Evolutionary conservation across 2,888 invertebrate species (phyloP).

Genomic region (Clanis bilineata): DNA sequence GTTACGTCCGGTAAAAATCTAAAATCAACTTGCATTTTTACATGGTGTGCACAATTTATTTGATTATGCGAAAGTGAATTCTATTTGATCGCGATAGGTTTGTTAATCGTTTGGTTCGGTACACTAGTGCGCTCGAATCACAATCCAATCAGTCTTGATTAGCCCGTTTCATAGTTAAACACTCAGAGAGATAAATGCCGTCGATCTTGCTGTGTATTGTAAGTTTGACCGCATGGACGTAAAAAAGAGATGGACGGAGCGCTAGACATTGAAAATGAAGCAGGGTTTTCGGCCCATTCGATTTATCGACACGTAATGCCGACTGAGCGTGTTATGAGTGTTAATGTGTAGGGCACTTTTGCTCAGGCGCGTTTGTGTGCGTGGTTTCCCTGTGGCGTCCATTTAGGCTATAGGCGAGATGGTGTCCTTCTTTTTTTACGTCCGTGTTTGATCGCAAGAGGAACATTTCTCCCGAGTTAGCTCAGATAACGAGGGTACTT

Average conservation of each 20-base stretch:
- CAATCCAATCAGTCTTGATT: slow-evolving; percentile 6
- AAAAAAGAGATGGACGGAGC: too few species aligned
- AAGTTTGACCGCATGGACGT: too few species aligned
- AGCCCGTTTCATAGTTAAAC: not conserved
- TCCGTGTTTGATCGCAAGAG: not conserved
- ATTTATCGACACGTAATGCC: too few species aligned
- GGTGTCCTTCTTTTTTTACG: too few species aligned
- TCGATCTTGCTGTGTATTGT: not conserved
- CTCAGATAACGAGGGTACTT: not conserved
- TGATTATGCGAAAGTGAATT: not conserved
- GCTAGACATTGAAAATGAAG: too few species aligned
- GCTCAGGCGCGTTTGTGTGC: too few species aligned
- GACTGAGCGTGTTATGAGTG: too few species aligned
- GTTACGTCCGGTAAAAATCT: not conserved
- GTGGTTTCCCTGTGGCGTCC: too few species aligned
- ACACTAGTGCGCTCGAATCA: not conserved
- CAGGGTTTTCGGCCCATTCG: too few species aligned
- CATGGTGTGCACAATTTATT: not conserved
- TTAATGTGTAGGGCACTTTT: too few species aligned
- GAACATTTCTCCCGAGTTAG: not conserved
- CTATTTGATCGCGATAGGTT: not conserved
- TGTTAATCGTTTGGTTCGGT: not conserved
- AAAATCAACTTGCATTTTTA: slow-evolving; percentile 8
- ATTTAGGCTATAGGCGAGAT: too few species aligned
- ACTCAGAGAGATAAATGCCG: not conserved